A percentile compares a stretch with the other conserved stretches of the same genome.
Conservation (phyloP, 2,113 vertebrate species). For the Solea senegalensis region DNA sequence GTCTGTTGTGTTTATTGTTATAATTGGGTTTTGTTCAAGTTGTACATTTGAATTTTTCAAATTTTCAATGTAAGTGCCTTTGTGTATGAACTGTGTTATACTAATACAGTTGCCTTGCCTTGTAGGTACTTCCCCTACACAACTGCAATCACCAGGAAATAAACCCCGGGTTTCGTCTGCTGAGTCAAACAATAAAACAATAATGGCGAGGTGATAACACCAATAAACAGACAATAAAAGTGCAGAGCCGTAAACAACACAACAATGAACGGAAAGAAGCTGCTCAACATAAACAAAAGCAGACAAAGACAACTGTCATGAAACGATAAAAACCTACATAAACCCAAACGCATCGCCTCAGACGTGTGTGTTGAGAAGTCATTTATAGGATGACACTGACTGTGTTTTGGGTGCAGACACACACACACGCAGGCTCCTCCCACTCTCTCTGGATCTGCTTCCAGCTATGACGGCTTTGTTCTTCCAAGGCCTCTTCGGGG, state of each 20-base stretch:
- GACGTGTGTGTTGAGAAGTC: constrained; percentile 33
- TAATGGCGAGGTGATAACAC: no score
- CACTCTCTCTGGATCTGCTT: constrained; percentile 45
- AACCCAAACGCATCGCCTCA: constrained; percentile 4
- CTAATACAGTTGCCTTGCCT: background rate
- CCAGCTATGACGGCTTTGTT: constrained; percentile 72
- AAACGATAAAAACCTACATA: background rate
- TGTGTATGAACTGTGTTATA: no score
- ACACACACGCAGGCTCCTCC: constrained; percentile 21
- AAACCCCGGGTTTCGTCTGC: background rate
- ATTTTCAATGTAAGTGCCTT: no score
- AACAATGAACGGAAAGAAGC: background rate
- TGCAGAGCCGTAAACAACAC: background rate
- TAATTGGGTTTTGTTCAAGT: no score
- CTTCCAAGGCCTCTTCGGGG: constrained; percentile 71
- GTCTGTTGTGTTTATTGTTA: no score
- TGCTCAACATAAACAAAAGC: constrained; percentile 1
- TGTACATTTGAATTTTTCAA: no score
- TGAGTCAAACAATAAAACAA: background rate
- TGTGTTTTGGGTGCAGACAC: constrained; percentile 21
- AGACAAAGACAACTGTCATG: background rate
- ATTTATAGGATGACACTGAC: constrained; percentile 43
- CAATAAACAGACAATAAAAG: constrained; percentile 4
- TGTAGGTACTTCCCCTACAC: no score
- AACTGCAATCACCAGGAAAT: background rate